These are phyloP conservation scores for Poecilia picta DNA, from an alignment of 2,797 vertebrate species.

Conservation along the genomic window DNA sequence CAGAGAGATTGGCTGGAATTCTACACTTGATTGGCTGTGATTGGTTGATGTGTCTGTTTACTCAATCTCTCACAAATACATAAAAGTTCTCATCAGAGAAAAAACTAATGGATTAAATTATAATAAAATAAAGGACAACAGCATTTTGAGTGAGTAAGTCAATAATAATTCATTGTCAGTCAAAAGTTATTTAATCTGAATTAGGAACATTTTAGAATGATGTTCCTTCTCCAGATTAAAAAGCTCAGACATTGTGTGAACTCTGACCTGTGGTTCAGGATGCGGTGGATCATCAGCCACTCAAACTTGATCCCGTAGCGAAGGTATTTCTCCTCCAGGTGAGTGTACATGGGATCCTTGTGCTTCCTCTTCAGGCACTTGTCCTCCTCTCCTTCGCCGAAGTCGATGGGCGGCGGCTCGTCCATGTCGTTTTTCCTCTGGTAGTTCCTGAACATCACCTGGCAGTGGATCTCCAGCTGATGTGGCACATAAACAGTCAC, in stretches of 20 bases:
- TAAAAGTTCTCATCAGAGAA: background rate
- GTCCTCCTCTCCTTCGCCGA: slow-evolving; percentile 90
- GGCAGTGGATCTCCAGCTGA: slow-evolving; percentile 95
- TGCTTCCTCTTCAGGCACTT: slow-evolving; percentile 92
- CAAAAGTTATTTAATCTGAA: background rate
- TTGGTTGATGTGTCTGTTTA: background rate
- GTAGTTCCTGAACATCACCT: slow-evolving; percentile 98
- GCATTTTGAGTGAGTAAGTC: background rate
- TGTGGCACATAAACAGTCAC: background rate
- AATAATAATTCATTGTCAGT: background rate
- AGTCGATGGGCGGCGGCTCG: slow-evolving; percentile 91
- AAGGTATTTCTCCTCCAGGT: slow-evolving; percentile 95
- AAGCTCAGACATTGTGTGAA: too few species aligned
- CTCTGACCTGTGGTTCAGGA: slow-evolving; percentile 94
- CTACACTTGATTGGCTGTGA: background rate
- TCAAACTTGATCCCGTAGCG: slow-evolving; percentile 97
- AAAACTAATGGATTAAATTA: background rate
- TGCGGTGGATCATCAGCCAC: slow-evolving; percentile 96
- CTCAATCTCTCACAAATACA: too few species aligned
- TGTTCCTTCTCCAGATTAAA: background rate
- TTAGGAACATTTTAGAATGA: background rate
- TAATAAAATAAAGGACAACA: background rate
- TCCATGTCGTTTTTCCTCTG: slow-evolving; percentile 99
- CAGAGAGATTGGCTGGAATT: background rate
- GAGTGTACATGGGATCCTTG: slow-evolving; percentile 93